A percentile compares a stretch with the other conserved stretches of the same genome.
Evolutionary conservation across 1,140 invertebrate genomes (phyloP).

Genomic region (Aphis gossypii): DNA sequence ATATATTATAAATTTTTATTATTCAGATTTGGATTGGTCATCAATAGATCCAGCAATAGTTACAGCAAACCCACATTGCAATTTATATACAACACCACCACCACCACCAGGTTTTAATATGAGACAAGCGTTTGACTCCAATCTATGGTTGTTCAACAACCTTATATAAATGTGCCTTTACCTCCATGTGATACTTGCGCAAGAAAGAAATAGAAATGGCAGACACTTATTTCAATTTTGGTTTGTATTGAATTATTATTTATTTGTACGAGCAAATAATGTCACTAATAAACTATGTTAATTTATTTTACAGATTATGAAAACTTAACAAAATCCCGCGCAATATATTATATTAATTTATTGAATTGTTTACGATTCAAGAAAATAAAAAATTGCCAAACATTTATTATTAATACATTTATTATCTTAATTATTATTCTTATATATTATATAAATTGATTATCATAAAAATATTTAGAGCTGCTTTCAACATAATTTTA

Average conservation of each 20-base stretch:
- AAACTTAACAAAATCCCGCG: slow-evolving; percentile 43
- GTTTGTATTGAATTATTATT: slow-evolving; percentile 27
- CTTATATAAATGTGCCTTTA: slow-evolving; percentile 56
- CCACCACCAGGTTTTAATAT: slow-evolving; percentile 67
- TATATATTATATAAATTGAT: slow-evolving; percentile 57
- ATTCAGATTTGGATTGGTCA: slow-evolving; percentile 73
- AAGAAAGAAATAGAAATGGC: slow-evolving; percentile 52
- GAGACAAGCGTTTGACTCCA: slow-evolving; percentile 62
- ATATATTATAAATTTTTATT: not conserved
- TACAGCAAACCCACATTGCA: slow-evolving; percentile 69
- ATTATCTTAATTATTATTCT: slow-evolving; percentile 57
- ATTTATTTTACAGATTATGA: slow-evolving; percentile 51
- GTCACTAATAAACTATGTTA: not conserved
- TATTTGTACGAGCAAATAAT: not conserved
- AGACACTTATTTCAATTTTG: slow-evolving; percentile 48
- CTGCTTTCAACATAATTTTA: slow-evolving; percentile 51
- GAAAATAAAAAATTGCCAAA: slow-evolving; percentile 57
- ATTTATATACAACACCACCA: slow-evolving; percentile 67
- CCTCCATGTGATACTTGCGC: slow-evolving; percentile 56
- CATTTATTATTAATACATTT: slow-evolving; percentile 56
- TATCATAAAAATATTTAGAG: slow-evolving; percentile 53
- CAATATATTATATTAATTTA: slow-evolving; percentile 54
- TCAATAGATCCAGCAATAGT: slow-evolving; percentile 87
- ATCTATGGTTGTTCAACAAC: slow-evolving; percentile 66
- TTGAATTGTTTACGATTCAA: slow-evolving; percentile 50